A percentile compares a stretch with the other conserved stretches of the same genome.
These are phyloP conservation scores for Zaprionus obscuricornis DNA, from an alignment of 2,888 invertebrate genomes.

Conservation along the genomic window DNA sequence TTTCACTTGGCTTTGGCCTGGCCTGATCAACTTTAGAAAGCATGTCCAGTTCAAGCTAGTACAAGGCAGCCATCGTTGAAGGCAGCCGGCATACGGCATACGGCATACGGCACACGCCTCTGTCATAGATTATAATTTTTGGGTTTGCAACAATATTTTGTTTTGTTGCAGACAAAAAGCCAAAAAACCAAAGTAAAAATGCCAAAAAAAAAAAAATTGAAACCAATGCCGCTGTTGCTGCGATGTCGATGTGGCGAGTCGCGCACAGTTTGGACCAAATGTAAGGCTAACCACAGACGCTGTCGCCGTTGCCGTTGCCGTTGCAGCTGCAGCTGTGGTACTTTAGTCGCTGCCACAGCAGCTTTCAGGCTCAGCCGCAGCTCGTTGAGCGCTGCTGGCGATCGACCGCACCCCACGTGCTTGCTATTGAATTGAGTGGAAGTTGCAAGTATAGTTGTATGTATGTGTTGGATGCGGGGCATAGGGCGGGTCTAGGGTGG, in stretches of 20 bases:
- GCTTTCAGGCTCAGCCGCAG: constrained; percentile 6
- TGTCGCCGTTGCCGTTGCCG: constrained; percentile 25
- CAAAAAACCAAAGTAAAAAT: constrained; percentile 6
- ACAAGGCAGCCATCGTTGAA: neutral
- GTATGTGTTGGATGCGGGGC: neutral
- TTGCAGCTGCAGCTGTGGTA: constrained; percentile 25
- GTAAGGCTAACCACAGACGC: constrained; percentile 56
- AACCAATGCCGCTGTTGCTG: constrained; percentile 7
- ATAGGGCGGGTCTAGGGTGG: constrained; percentile 17
- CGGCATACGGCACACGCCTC: constrained; percentile 53
- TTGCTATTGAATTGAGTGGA: constrained; percentile 29
- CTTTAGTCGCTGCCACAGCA: constrained; percentile 25
- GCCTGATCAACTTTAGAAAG: constrained; percentile 48
- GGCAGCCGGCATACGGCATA: constrained; percentile 32
- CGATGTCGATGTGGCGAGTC: neutral
- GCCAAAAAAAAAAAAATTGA: too few relatives aligned
- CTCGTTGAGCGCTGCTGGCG: constrained; percentile 8
- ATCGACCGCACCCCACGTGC: constrained; percentile 74
- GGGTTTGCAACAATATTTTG: constrained; percentile 16
- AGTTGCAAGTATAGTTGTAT: constrained; percentile 20
- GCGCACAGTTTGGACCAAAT: constrained; percentile 51
- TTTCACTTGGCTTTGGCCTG: constrained; percentile 42
- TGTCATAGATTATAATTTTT: constrained; percentile 57
- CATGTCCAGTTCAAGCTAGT: constrained; percentile 38
- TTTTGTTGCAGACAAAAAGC: constrained; percentile 42